Conservation (phyloP, 2,113 vertebrate species). For the Phylloscopus trochilus region DNA sequence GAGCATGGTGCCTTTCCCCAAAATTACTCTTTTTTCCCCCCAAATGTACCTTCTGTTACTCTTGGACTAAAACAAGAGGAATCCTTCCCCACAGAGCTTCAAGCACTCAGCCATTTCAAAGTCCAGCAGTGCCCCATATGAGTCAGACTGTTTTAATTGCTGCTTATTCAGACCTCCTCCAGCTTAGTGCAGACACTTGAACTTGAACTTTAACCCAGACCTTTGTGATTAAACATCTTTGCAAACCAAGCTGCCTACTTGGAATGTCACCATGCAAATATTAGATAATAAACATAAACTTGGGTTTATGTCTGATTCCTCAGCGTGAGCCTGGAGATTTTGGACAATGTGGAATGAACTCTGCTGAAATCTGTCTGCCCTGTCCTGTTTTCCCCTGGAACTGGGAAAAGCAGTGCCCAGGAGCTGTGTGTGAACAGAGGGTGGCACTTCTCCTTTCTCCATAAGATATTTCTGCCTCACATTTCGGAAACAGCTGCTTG, state of each 20-base stretch:
- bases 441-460: neutral
- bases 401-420: neutral
- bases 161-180: neutral
- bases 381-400: neutral
- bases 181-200: neutral
- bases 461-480: neutral
- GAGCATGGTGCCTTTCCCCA: neutral
- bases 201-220: neutral
- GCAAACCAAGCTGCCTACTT: neutral
- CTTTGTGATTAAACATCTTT: neutral
- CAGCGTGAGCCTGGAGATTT: neutral
- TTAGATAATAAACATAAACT: neutral
- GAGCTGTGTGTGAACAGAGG: neutral
- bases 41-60: neutral
- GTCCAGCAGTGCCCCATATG: neutral
- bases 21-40: fast-evolving
- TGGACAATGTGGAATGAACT: neutral
- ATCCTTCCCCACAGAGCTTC: neutral
- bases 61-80: neutral
- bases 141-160: neutral
- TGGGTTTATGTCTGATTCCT: neutral
- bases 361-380: neutral
- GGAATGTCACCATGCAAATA: neutral
- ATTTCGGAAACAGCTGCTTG: neutral
- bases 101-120: neutral